Percentiles rank a stretch among this genome's conserved stretches.
Evolutionary conservation across 2,888 invertebrate genomes (phyloP).

Genomic region (Asteroscopus sphinx): DNA sequence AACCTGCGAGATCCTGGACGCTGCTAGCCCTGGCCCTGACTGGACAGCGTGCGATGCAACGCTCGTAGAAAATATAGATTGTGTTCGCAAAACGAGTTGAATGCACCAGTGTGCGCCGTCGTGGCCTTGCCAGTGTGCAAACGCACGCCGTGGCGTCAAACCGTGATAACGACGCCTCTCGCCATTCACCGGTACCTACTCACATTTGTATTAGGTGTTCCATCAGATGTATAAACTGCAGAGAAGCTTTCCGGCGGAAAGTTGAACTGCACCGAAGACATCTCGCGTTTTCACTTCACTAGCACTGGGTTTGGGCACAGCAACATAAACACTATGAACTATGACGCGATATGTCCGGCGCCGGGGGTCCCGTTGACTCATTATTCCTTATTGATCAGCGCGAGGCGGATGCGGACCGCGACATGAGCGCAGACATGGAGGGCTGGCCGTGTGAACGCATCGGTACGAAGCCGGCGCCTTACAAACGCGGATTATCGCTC

Average conservation of each 20-base stretch:
- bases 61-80: conserved; percentile 60
- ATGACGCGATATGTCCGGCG: conserved; percentile 61
- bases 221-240: conserved; percentile 78
- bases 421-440: conserved; percentile 59
- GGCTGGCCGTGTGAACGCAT: conserved; percentile 48
- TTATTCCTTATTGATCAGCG: conserved; percentile 76
- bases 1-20: conserved; percentile 30
- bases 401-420: conserved; percentile 57
- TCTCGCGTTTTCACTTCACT: conserved; percentile 69
- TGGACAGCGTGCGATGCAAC: conserved; percentile 20
- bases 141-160: conserved; percentile 64
- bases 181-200: conserved; percentile 73
- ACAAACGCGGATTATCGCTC: conserved; percentile 78
- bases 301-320: conserved; percentile 59
- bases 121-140: conserved; percentile 79
- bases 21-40: conserved; percentile 33
- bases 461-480: conserved; percentile 63
- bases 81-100: conserved; percentile 76
- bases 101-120: conserved; percentile 76
- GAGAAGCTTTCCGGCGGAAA: conserved; percentile 86
- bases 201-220: conserved; percentile 75
- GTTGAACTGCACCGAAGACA: conserved; percentile 77
- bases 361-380: conserved; percentile 66
- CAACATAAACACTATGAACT: conserved; percentile 57
- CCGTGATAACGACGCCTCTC: conserved; percentile 70